Evolutionary conservation across 2,113 vertebrate species (phyloP).

Genomic region (Eulemur macaco): DNA sequence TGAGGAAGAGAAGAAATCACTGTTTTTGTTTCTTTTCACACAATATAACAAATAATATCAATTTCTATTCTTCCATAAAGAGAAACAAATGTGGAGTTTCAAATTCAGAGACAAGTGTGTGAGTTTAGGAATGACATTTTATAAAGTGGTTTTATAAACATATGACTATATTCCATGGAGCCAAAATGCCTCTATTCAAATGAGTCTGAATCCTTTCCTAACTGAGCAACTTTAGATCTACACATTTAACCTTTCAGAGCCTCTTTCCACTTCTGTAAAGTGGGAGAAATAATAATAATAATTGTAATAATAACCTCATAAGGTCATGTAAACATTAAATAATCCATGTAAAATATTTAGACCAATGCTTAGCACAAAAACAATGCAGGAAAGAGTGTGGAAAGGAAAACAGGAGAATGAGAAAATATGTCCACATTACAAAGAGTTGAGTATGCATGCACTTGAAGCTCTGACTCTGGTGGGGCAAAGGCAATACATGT

Average conservation of each 20-base stretch:
- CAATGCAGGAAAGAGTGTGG: background rate
- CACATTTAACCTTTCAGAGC: background rate
- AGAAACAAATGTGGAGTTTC: background rate
- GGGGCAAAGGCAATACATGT: too few species aligned
- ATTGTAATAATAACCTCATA: background rate
- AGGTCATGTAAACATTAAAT: background rate
- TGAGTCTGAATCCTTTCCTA: background rate
- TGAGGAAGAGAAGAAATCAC: background rate
- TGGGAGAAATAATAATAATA: background rate
- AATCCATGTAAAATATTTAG: background rate
- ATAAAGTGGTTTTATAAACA: background rate
- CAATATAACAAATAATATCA: background rate
- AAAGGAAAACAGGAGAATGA: background rate
- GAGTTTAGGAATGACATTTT: background rate
- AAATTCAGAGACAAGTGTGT: background rate
- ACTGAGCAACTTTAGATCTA: background rate
- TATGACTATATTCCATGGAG: too few species aligned
- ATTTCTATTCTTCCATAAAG: background rate
- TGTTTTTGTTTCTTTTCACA: background rate
- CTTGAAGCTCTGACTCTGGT: too few species aligned
- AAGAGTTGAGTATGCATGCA: background rate
- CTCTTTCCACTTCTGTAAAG: background rate
- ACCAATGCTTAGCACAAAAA: background rate
- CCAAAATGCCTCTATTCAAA: background rate
- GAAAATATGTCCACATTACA: background rate